These are phyloP conservation scores for Cataglyphis cursor DNA, from an alignment of 2,888 invertebrate genomes.

Conservation along the genomic window DNA sequence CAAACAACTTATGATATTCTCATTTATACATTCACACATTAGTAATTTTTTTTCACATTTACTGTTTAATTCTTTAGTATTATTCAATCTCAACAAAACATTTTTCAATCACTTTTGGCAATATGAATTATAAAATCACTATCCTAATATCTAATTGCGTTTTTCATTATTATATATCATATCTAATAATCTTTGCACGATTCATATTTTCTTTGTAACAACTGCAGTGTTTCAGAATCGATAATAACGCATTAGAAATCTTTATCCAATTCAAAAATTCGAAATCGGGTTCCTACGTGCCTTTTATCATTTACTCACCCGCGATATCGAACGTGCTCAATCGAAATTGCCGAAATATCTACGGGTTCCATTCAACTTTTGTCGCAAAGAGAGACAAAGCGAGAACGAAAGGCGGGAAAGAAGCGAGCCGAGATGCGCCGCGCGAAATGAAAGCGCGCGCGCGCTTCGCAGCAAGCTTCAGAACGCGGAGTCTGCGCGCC, in stretches of 20 bases:
- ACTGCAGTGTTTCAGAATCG: background rate
- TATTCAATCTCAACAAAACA: background rate
- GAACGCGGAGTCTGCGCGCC: slow-evolving; percentile 77
- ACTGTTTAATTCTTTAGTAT: background rate
- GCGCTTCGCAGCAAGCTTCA: slow-evolving; percentile 24
- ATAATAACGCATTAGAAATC: background rate
- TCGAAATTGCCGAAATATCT: background rate
- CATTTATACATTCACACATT: background rate
- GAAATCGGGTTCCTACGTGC: slow-evolving; percentile 19
- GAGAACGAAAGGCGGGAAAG: slow-evolving; percentile 43
- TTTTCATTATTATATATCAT: background rate
- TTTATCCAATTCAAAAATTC: background rate
- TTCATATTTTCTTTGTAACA: background rate
- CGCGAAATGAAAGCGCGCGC: slow-evolving; percentile 51
- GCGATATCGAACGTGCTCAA: background rate
- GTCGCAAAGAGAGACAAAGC: slow-evolving; percentile 2
- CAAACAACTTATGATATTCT: background rate
- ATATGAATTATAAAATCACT: background rate
- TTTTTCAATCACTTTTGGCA: background rate
- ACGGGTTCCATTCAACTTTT: background rate
- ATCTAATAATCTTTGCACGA: background rate
- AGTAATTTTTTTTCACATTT: background rate
- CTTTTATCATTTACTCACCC: background rate
- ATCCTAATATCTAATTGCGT: background rate
- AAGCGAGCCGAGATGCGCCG: slow-evolving; percentile 1